Conservation (phyloP, 2,113 vertebrate species). For the Noturus placidus region DNA sequence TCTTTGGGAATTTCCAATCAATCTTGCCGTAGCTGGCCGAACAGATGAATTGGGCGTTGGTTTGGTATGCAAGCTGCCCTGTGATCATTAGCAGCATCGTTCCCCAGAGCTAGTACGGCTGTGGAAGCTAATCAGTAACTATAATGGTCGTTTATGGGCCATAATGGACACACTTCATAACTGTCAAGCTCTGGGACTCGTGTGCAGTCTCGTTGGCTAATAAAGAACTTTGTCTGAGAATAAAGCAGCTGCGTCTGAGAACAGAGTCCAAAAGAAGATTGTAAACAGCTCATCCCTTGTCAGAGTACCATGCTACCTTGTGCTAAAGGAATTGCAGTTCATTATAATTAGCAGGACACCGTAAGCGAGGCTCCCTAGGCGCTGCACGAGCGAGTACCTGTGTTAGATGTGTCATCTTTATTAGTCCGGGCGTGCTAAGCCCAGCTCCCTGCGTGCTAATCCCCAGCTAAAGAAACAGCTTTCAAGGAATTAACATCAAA, state of each 20-base stretch:
- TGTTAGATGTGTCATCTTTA: conserved; percentile 81
- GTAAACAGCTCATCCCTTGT: conserved; percentile 55
- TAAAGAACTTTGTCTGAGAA: conserved; percentile 7
- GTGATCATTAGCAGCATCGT: conserved; percentile 71
- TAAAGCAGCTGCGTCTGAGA: conserved; percentile 18
- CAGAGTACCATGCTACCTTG: conserved; percentile 62
- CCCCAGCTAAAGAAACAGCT: conserved; percentile 81
- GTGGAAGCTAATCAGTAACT: conserved; percentile 71
- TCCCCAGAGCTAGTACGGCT: conserved; percentile 65
- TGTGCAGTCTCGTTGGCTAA: conserved; percentile 35
- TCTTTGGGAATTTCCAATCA: conserved; percentile 73
- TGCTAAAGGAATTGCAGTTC: conserved; percentile 65
- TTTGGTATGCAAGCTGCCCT: conserved; percentile 64
- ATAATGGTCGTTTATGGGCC: conserved; percentile 59
- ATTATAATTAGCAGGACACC: conserved; percentile 74
- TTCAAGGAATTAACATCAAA: conserved; percentile 82
- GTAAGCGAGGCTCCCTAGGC: conserved; percentile 64
- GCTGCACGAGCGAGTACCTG: conserved; percentile 73
- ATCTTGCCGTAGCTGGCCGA: conserved; percentile 66
- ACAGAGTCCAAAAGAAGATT: conserved; percentile 2
- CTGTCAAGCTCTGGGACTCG: conserved; percentile 68
- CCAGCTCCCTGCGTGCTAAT: conserved; percentile 76
- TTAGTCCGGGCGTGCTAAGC: conserved; percentile 77
- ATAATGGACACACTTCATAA: conserved; percentile 80
- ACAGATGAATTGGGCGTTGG: conserved; percentile 70